phyloP scores from a whole-genome alignment of 2,888 invertebrate species.

The Calliphora vomitoria region DNA sequence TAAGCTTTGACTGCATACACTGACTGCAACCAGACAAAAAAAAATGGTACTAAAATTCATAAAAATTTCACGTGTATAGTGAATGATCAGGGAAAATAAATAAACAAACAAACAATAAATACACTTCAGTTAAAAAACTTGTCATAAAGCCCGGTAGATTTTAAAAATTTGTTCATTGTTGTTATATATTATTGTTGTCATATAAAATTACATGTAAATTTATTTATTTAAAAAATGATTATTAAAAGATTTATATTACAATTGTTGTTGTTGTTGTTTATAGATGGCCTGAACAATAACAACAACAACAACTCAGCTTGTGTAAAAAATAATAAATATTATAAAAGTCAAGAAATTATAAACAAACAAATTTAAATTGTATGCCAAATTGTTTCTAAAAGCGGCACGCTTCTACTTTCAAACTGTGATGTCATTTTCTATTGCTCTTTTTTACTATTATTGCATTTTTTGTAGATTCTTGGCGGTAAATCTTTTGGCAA shows the following conservation, averaged over 20 bases:
- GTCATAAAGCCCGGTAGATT: constrained; percentile 52
- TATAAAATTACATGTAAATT: constrained; percentile 60
- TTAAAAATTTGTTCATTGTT: constrained; percentile 1
- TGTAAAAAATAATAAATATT: not conserved
- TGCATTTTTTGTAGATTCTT: not conserved
- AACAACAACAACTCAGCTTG: not conserved
- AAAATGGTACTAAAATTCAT: constrained; percentile 24
- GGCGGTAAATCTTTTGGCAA: constrained; percentile 60
- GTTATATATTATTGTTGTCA: constrained; percentile 18
- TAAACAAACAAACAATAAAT: constrained; percentile 14
- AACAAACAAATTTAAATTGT: constrained; percentile 17
- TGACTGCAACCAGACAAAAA: constrained; percentile 8
- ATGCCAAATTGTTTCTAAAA: constrained; percentile 39
- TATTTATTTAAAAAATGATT: constrained; percentile 31
- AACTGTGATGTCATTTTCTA: constrained; percentile 61
- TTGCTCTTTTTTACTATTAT: not conserved
- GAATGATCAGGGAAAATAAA: constrained; percentile 61
- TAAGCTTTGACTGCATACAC: not conserved
- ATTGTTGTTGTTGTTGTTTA: not conserved
- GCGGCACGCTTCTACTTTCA: constrained; percentile 65
- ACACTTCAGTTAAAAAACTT: constrained; percentile 52
- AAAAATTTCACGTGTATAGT: constrained; percentile 52
- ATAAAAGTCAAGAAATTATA: not conserved
- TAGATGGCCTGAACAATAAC: no score
- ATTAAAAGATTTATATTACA: constrained; percentile 40